phyloP scores from a whole-genome alignment of 2,888 invertebrate genomes.

The Thysanoteuthis rhombus region DNA sequence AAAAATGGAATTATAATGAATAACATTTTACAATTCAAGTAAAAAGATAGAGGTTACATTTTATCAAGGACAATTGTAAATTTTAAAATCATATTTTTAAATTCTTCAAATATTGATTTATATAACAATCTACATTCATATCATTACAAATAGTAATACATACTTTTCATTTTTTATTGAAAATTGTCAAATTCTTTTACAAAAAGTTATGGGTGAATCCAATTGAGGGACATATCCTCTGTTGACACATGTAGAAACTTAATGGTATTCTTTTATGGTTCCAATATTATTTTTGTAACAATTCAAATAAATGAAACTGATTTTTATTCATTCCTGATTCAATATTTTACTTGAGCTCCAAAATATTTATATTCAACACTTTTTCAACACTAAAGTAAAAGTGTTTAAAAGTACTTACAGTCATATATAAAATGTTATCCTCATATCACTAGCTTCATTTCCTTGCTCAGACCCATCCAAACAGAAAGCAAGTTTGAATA shows the following conservation, averaged over 20 bases:
- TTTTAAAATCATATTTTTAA: too few relatives aligned
- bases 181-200: not conserved
- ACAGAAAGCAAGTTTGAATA: not conserved
- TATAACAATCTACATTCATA: not conserved
- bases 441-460: not conserved
- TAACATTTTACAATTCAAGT: too few relatives aligned
- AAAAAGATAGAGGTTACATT: too few relatives aligned
- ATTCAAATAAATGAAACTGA: not conserved
- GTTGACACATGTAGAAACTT: not conserved
- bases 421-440: not conserved
- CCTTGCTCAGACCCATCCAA: not conserved
- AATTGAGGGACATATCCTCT: not conserved
- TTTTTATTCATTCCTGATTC: not conserved
- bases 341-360: not conserved
- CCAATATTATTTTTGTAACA: not conserved
- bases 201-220: not conserved
- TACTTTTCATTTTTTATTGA: not conserved
- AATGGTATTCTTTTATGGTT: not conserved
- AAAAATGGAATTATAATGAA: too few relatives aligned
- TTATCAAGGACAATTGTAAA: too few relatives aligned
- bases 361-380: not conserved
- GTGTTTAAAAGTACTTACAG: not conserved
- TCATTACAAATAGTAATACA: not conserved
- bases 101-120: not conserved
- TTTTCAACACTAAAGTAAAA: too few relatives aligned